Percentiles rank a stretch among this genome's conserved stretches.
phyloP scores from a whole-genome alignment of 2,113 vertebrate species.

The Callaeas wilsoni region DNA sequence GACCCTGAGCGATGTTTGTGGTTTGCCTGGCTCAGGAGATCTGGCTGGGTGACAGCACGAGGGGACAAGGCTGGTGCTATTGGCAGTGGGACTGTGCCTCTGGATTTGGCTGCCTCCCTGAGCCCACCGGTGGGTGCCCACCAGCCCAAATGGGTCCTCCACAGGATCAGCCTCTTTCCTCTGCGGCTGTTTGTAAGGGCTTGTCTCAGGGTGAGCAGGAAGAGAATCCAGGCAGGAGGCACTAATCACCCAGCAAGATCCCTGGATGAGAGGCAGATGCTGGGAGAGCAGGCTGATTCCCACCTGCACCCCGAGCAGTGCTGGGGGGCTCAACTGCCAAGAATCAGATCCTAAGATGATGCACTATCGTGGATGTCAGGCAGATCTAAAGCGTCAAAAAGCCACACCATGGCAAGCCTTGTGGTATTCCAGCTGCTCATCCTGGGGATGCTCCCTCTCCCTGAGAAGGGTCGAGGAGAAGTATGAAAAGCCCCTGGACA shows the following conservation, averaged over 20 bases:
- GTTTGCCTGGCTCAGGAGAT: neutral
- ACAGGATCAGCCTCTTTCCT: neutral
- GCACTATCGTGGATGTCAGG: fast-evolving
- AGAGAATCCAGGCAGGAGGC: neutral
- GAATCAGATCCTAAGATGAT: neutral
- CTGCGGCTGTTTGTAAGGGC: neutral
- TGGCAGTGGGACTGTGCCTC: neutral
- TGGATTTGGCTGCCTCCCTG: neutral
- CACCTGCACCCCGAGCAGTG: fast-evolving
- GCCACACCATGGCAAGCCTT: neutral
- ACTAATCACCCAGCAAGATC: neutral
- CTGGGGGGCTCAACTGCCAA: neutral
- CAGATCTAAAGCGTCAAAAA: neutral
- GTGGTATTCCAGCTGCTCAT: neutral
- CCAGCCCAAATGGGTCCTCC: neutral
- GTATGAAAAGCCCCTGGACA: neutral
- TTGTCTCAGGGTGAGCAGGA: neutral
- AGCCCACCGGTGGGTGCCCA: fast-evolving
- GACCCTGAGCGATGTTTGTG: neutral
- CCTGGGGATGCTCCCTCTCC: neutral
- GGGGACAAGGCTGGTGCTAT: fast-evolving
- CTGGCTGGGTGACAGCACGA: neutral
- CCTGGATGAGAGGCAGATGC: neutral
- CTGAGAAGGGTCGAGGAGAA: neutral
- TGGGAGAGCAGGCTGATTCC: neutral